Percentiles rank a stretch among this genome's conserved stretches.
These are phyloP conservation scores for Limnodromus scolopaceus DNA, from an alignment of 2,797 vertebrate genomes.

Conservation along the genomic window DNA sequence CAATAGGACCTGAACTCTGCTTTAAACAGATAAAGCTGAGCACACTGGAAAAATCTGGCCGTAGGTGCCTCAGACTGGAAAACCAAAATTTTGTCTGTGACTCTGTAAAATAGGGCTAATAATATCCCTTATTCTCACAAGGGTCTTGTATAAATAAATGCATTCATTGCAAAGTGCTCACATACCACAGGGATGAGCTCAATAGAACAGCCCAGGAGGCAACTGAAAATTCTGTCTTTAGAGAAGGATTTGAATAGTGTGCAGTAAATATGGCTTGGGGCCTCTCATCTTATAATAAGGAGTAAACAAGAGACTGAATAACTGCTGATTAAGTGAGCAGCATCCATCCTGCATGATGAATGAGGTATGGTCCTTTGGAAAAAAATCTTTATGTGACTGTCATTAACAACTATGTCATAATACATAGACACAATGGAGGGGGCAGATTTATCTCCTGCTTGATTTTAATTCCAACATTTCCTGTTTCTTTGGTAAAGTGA, in stretches of 20 bases:
- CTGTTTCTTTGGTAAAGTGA: neutral
- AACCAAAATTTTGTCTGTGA: conserved; percentile 6
- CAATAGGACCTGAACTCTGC: conserved; percentile 15
- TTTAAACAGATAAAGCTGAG: conserved; percentile 38
- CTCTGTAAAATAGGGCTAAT: conserved; percentile 33
- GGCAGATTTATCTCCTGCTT: neutral
- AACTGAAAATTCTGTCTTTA: conserved; percentile 48
- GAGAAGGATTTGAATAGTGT: conserved; percentile 7
- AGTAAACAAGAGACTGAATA: conserved; percentile 53
- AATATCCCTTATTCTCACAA: conserved; percentile 32
- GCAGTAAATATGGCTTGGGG: conserved; percentile 29
- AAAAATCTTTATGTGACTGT: neutral
- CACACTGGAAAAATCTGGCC: neutral
- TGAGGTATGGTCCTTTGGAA: neutral
- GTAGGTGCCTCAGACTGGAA: neutral
- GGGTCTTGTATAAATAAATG: conserved; percentile 35
- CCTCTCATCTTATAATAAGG: conserved; percentile 4
- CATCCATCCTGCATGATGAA: conserved; percentile 3
- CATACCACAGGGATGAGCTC: conserved; percentile 5
- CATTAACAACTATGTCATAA: neutral
- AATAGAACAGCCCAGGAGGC: conserved; percentile 27
- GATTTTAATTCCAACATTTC: neutral
- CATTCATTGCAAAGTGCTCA: conserved; percentile 11
- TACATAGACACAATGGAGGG: neutral
- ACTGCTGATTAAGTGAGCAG: conserved; percentile 53